These are phyloP conservation scores for Actinernus sp. DNA, from an alignment of 92 coral and sea anemone genomes.

Conservation along the genomic window DNA sequence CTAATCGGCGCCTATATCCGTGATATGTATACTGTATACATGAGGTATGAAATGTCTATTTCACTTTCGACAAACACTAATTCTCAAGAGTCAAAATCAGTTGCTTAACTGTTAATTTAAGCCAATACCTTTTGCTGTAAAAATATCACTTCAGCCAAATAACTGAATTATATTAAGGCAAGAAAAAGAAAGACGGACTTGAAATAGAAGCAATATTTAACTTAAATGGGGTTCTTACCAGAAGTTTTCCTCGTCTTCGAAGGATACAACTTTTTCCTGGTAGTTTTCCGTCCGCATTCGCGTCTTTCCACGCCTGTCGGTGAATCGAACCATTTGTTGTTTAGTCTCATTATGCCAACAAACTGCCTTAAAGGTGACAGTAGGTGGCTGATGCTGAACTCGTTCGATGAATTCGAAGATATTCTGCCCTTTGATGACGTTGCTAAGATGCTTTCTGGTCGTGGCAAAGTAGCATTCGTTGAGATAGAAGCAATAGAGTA, in stretches of 20 bases:
- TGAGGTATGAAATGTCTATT: too few relatives aligned
- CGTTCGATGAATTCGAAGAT: constrained; percentile 27
- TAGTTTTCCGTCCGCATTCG: constrained; percentile 43
- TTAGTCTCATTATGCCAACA: constrained; percentile 72
- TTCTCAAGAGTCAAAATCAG: too few relatives aligned
- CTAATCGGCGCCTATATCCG: too few relatives aligned
- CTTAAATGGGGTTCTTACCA: too few relatives aligned
- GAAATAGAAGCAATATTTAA: too few relatives aligned
- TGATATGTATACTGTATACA: too few relatives aligned
- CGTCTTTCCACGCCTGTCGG: constrained; percentile 61
- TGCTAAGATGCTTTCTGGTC: constrained; percentile 35
- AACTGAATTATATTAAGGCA: too few relatives aligned
- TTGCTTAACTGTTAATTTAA: too few relatives aligned
- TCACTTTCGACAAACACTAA: too few relatives aligned
- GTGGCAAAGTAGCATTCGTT: constrained; percentile 65
- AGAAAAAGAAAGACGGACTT: too few relatives aligned
- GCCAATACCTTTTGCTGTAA: too few relatives aligned
- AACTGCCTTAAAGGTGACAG: constrained; percentile 37
- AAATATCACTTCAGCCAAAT: too few relatives aligned
- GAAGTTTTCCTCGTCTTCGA: constrained; percentile 42
- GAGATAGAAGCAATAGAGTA: constrained; percentile 50
- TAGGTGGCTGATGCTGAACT: constrained; percentile 36
- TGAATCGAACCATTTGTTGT: constrained; percentile 31
- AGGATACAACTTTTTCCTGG: constrained; percentile 55
- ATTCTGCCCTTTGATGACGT: constrained; percentile 22